Base-by-base conservation (phyloP, 1,140 invertebrate species). In the Zelostemma sp. region DNA sequence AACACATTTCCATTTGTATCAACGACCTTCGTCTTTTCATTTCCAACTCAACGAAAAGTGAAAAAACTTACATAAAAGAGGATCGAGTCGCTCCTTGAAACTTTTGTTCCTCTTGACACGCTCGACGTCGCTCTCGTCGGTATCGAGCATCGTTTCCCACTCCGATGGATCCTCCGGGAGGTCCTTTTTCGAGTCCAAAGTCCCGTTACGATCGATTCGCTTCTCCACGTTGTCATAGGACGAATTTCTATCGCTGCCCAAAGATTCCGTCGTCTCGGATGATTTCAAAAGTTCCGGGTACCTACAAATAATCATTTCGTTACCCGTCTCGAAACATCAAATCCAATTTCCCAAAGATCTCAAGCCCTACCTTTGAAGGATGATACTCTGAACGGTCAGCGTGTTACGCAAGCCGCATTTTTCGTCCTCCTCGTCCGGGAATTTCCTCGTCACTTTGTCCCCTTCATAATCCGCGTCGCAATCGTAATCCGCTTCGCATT, bases 171-270 rank as follows among this genome's bases (percentile, higher is more conserved):
- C 80, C 49, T 79, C 81, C 1, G 74, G 73, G 45, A 63, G 73
- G 65, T 78, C 75, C 35, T 71, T 78, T 46, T 75, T 77, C 15
- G 72, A 64, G 6, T 84, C 77, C 11, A 75, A 70, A 49, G 74
- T 77, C n/a, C 76, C 68, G 3, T 74, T 68, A 41, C 71, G 71
- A 1, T 79, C 74, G 56, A 80, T 79, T 15, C 81, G 75, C 17
- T 77, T 86, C 53, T 90, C 90, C 0, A 91, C 90, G 74, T 91
- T 92, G 76, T 93, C 92, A 79, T 93, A 93, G 28, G 91, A 90
- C 1, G 92, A 93, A 59, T 91, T 89, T 11, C 91, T 84, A 63
- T 87, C 86, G 50, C 84, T 81, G 68, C 81, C 82, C 17, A 84
- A 74, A 33, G 82, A 80, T 59, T 83, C 81, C 33, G 74, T 79